Conservation (phyloP, 2,113 vertebrate species). For the Pomatostomus ruficeps region DNA sequence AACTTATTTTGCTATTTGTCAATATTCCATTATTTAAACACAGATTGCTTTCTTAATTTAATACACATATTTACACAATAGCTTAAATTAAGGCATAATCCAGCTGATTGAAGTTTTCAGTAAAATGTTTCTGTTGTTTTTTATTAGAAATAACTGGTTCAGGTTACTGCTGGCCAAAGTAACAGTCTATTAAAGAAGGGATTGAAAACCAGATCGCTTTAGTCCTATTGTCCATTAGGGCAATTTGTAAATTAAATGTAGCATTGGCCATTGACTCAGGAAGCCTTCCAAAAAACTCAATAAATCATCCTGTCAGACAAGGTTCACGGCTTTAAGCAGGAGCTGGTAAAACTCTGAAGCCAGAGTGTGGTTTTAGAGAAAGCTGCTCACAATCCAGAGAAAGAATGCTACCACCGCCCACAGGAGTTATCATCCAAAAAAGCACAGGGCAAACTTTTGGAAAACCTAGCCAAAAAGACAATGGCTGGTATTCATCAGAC, state of each 20-base stretch:
- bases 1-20: background rate
- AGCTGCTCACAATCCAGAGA: background rate
- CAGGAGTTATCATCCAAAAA: background rate
- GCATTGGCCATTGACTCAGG: background rate
- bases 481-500: background rate
- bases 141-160: background rate
- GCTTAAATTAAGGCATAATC: constrained; percentile 56
- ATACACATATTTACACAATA: constrained; percentile 11
- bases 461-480: background rate
- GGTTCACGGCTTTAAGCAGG: background rate
- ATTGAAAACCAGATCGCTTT: background rate
- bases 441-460: background rate
- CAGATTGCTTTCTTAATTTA: background rate
- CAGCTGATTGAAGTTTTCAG: background rate
- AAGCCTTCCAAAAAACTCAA: background rate
- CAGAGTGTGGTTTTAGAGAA: background rate
- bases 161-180: background rate
- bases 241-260: background rate
- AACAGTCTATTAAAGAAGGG: background rate
- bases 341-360: background rate
- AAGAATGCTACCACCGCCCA: background rate
- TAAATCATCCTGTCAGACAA: background rate
- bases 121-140: background rate
- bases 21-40: background rate
- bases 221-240: background rate